Evolutionary conservation across 2,797 vertebrate species (phyloP), one percentile per base, ranked within the genome.

Genomic region (Rhabdomys pumilio): DNA sequence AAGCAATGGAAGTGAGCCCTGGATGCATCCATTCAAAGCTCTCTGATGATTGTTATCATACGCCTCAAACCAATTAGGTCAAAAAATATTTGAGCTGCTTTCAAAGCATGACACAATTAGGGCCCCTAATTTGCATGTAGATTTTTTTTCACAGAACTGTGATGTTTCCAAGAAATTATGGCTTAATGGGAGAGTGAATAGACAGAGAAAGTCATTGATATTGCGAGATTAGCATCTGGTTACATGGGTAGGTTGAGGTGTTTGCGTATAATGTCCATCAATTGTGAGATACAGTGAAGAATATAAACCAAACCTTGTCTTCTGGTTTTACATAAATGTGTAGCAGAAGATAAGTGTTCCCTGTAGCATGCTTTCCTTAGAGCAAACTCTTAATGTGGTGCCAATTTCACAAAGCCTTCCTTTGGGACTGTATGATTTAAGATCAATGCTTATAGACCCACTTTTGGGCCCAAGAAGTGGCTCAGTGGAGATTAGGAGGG

Each of bases 81-180:
- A 95, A 81, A 95, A 94, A 93, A 96, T 69, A 95, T 83, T 72
- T 57, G 86, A 95, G 86, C 85, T 83, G 53, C 41, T 96, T 94
- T 92, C 53, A 94, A 95, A 98, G 89, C 89, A 79, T 94, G 83
- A 94, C 80, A 93, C 76, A 95, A 95, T 96, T 94, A 89, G 88
- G 90, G 72, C 50, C 63, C 41, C 61, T 95, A 75, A 96, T 92
- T 92, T 96, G 77, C 90, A 95, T 83, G 50, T 95, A 69, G 91
- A 41, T 86, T 65, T 47, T 76, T 75, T 75, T 95, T 77, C 86
- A 65, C 19, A 75, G 50, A 95, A 93, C 67, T 93, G 38, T 90
- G 89, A 77, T 67, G 75, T 87, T 96, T 92, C 88, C 75, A 76
- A 80, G n/a, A 90, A 89, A 79, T 12, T 73, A 69, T 50, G 73